These are phyloP conservation scores for Belonocnema kinseyi DNA, from an alignment of 1,140 invertebrate genomes.

Conservation along the genomic window DNA sequence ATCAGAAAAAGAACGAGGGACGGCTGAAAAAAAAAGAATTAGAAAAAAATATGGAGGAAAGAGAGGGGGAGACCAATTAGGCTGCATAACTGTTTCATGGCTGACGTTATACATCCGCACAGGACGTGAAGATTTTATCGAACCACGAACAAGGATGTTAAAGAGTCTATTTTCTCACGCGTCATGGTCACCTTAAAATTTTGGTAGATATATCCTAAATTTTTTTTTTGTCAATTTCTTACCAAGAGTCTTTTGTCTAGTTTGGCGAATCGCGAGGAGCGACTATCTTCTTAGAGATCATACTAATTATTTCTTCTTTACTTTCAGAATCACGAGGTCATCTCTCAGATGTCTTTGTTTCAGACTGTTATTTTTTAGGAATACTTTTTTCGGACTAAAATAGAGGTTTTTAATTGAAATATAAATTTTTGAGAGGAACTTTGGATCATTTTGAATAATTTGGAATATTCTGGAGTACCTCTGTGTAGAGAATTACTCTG, in stretches of 20 bases:
- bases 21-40: conserved; percentile 36
- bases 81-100: conserved; percentile 65
- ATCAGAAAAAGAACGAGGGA: conserved; percentile 45
- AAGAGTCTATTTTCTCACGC: conserved; percentile 64
- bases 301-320: conserved; percentile 14
- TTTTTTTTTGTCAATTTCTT: no score
- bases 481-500: no score
- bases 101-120: conserved; percentile 52
- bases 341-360: not conserved
- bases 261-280: not conserved
- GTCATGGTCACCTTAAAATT: conserved; percentile 44
- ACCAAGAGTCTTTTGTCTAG: not conserved
- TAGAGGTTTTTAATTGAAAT: no score
- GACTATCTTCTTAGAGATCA: conserved; percentile 10
- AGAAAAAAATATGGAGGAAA: conserved; percentile 35
- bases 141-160: conserved; percentile 57
- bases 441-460: no score
- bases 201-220: not conserved
- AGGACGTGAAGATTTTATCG: conserved; percentile 63
- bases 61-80: conserved; percentile 64
- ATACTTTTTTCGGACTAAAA: not conserved
- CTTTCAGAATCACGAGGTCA: not conserved
- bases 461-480: no score
- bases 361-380: not conserved
- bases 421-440: no score